Evolutionary conservation across 2,113 vertebrate species (phyloP).

Genomic region (Procapra przewalskii): DNA sequence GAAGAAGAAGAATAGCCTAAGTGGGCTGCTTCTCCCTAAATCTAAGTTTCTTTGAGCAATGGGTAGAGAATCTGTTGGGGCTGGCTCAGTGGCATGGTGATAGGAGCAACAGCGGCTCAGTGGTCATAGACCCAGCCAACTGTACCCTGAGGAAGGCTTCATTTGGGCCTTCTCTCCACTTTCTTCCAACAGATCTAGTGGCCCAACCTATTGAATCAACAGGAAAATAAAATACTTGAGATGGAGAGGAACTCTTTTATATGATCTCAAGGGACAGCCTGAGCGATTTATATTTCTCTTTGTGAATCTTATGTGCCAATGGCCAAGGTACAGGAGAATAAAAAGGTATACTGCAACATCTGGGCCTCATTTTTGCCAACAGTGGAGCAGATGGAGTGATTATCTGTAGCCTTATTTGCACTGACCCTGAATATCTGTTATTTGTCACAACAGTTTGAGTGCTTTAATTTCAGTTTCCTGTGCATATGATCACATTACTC

Average conservation of each 20-base stretch:
- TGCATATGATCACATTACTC: neutral
- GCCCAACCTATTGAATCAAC: neutral
- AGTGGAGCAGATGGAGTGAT: neutral
- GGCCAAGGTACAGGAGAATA: neutral
- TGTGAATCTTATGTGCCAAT: neutral
- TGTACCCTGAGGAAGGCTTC: neutral
- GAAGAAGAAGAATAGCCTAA: neutral
- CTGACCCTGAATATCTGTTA: neutral
- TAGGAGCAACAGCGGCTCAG: neutral
- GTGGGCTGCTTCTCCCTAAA: neutral
- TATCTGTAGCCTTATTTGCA: neutral
- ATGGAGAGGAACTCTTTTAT: neutral
- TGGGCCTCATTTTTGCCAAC: neutral
- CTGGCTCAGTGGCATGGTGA: neutral
- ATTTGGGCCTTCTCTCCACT: neutral
- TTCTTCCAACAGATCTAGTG: neutral
- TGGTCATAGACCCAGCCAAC: too few species aligned
- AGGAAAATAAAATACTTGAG: neutral
- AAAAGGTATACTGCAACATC: neutral
- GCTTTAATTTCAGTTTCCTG: neutral
- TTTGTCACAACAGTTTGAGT: neutral
- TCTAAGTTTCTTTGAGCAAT: neutral
- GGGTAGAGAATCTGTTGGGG: neutral
- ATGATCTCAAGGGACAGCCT: neutral
- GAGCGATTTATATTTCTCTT: neutral